Evolutionary conservation across 2,888 invertebrate genomes (phyloP), one percentile per base, ranked within the genome.

Genomic region (Drosophila stalkeri): DNA sequence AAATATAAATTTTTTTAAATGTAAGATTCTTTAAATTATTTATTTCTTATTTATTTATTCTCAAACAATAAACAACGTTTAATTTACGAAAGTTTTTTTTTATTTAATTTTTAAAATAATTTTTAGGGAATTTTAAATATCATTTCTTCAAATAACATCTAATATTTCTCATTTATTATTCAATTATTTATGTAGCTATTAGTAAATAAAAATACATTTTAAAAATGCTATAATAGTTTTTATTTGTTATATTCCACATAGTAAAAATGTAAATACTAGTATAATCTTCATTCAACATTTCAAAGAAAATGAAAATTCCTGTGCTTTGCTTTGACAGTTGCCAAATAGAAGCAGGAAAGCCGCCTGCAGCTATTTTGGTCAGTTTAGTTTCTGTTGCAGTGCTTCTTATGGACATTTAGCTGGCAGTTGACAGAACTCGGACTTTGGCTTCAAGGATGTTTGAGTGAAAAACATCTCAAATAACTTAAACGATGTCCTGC

Each of bases 381-480:
- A 46, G 47, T 54, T 68, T 27, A 39, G 37, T 61, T 61, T 35
- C 18, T 31, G 35, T 39, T 57, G 64, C 43, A 43, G 46, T 41
- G 56, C 61, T n/a, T 64, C 37, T 47, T 31, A 47, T 37, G 49
- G 64, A 70, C 75, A 54, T 64, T 75, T 27, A 64, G 47, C 68
- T 64, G 70, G 33, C 75, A 75, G 51, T 66, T 75, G 60, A 75
- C 72, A 63, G 57, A 55, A 55, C 59, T 70, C 41, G 64, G 74
- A 23, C 49, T 60, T 18, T 57, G 47, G 51, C 51, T 64, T 37
- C 39, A 39, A 66, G 66, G 43, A 72, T 78, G 78, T 77, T 57
- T 57, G 78, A 59, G 47, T 64, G 56, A 73, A 61, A 75, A 75
- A 78, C 78, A 64, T 67, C 43, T 67, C 63, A 72, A 83, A 83